phyloP scores from a whole-genome alignment of 2,113 vertebrate species.

The Mormoops blainvillei region DNA sequence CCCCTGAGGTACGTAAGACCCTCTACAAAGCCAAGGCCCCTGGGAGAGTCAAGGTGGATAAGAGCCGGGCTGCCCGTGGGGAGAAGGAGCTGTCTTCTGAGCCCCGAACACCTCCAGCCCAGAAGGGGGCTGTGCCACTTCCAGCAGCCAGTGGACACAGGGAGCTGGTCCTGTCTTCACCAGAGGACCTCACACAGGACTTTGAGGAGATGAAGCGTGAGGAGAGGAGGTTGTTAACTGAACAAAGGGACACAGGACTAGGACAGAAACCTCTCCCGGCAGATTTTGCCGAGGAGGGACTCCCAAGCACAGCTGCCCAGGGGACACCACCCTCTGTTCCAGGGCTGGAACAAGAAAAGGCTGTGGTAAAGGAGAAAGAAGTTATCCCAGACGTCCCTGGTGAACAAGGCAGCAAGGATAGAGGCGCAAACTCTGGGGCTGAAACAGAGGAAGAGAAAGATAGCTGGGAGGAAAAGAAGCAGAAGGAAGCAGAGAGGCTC shows the following conservation, averaged over 20 bases:
- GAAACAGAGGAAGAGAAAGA: conserved; percentile 73
- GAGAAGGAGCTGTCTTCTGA: conserved; percentile 80
- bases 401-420: conserved; percentile 19
- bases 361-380: conserved; percentile 44
- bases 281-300: not conserved
- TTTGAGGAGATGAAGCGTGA: conserved; percentile 93
- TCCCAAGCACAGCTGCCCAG: not conserved
- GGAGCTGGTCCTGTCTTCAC: conserved; percentile 90
- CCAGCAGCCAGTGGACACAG: conserved; percentile 67
- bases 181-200: conserved; percentile 96
- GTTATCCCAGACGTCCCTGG: not conserved
- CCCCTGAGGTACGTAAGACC: conserved; percentile 95
- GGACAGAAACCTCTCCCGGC: conserved; percentile 34
- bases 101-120: conserved; percentile 74
- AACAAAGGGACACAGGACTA: conserved; percentile 33
- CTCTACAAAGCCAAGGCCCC: conserved; percentile 94
- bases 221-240: conserved; percentile 73
- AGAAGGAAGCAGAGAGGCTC: conserved; percentile 70
- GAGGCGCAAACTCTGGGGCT: conserved; percentile 42
- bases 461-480: conserved; percentile 72
- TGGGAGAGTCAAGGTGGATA: conserved; percentile 88
- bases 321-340: not conserved
- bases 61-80: conserved; percentile 79
- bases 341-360: conserved; percentile 30
- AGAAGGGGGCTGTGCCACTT: conserved; percentile 56